These are phyloP conservation scores for Anarhynchus alexandrinus DNA, from an alignment of 2,113 vertebrate species.

Conservation along the genomic window DNA sequence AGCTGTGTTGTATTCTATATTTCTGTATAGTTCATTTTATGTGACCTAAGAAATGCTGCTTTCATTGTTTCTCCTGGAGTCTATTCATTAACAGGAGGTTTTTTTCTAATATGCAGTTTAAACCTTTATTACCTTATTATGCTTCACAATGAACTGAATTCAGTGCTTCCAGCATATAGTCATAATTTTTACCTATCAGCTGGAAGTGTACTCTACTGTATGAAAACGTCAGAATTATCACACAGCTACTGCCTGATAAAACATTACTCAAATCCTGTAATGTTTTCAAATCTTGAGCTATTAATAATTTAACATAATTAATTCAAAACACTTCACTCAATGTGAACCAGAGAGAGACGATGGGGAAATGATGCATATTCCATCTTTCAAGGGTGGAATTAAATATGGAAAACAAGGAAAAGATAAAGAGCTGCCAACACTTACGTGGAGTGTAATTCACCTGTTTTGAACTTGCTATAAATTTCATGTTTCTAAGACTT, in stretches of 20 bases:
- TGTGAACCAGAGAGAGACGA: constrained; percentile 53
- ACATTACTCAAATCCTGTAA: constrained; percentile 60
- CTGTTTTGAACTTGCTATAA: constrained; percentile 59
- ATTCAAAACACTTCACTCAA: constrained; percentile 76
- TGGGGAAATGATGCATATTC: constrained; percentile 58
- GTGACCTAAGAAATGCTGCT: background rate
- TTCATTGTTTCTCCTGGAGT: background rate
- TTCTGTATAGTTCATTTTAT: background rate
- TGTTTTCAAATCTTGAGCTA: constrained; percentile 70
- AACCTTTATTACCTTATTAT: constrained; percentile 31
- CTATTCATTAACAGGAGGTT: background rate
- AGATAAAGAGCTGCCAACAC: constrained; percentile 55
- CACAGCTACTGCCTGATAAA: constrained; percentile 27
- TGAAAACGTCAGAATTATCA: constrained; percentile 48
- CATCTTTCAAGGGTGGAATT: constrained; percentile 64
- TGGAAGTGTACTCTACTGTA: background rate
- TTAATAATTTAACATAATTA: constrained; percentile 80
- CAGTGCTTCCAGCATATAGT: background rate
- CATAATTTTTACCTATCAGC: constrained; percentile 44
- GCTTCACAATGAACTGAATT: constrained; percentile 26
- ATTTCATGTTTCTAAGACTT: constrained; percentile 61
- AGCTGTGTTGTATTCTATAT: background rate
- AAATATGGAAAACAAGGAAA: constrained; percentile 68
- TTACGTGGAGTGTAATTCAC: constrained; percentile 51
- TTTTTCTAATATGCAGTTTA: background rate